Evolutionary conservation across 2,888 invertebrate species (phyloP).

Genomic region (Octonoba sinensis): DNA sequence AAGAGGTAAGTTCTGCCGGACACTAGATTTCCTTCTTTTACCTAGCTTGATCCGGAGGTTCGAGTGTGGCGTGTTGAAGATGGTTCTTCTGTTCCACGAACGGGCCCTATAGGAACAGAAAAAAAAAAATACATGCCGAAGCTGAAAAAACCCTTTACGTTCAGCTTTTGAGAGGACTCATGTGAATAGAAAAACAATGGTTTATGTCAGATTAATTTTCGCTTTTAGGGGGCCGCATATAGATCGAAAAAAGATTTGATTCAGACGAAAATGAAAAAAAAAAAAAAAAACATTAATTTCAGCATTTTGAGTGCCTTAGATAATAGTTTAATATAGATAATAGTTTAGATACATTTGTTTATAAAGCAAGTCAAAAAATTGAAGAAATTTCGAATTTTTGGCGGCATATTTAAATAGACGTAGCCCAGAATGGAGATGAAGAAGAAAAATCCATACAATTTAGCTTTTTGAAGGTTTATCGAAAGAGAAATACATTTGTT

Average conservation of each 20-base stretch:
- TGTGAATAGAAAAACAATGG: no score
- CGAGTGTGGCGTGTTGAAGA: constrained; percentile 60
- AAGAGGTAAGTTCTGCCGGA: constrained; percentile 18
- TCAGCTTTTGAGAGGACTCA: no score
- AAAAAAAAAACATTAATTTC: not conserved
- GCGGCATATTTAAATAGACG: no score
- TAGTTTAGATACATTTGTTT: not conserved
- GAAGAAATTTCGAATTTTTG: no score
- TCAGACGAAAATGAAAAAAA: not conserved
- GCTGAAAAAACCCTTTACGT: no score
- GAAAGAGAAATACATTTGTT: no score
- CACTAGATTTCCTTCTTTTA: constrained; percentile 52
- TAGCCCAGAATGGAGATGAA: no score
- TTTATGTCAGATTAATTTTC: no score
- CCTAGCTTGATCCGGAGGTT: constrained; percentile 57
- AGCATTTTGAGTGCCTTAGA: not conserved
- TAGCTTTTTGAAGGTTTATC: no score
- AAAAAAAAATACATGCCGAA: not conserved
- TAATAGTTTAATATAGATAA: not conserved
- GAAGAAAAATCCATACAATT: no score
- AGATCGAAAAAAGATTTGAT: not conserved
- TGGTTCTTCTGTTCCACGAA: constrained; percentile 60
- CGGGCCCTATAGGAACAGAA: constrained; percentile 45
- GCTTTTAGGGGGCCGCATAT: no score
- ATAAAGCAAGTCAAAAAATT: no score